Conservation (phyloP, 2,797 vertebrate species). For the Iguana delicatissima region DNA sequence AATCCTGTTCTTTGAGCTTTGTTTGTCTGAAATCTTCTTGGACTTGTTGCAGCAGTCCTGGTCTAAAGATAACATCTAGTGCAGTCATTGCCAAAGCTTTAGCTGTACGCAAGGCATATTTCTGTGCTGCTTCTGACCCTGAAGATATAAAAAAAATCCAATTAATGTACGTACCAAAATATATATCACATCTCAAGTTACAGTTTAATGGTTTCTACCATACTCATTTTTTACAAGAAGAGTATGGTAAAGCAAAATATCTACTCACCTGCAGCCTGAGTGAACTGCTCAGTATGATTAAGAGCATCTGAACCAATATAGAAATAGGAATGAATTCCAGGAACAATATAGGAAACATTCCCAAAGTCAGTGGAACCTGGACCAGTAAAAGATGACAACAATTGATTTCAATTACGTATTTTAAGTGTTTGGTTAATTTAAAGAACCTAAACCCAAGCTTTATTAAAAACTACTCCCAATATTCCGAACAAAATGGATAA, state of each 20-base stretch:
- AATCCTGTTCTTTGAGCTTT: conserved; percentile 78
- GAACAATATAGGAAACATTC: conserved; percentile 86
- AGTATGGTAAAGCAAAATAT: background rate
- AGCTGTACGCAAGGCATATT: conserved; percentile 86
- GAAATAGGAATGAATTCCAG: conserved; percentile 91
- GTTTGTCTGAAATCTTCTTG: conserved; percentile 82
- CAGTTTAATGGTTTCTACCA: background rate
- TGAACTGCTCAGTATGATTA: conserved; percentile 90
- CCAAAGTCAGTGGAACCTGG: conserved; percentile 92
- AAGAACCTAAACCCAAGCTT: no score
- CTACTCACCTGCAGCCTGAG: conserved; percentile 85
- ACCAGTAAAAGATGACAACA: background rate
- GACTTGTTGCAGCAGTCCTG: conserved; percentile 80
- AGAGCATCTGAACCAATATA: conserved; percentile 86
- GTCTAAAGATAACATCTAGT: conserved; percentile 87
- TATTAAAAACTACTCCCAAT: background rate
- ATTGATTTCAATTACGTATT: background rate
- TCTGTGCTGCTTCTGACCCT: conserved; percentile 89
- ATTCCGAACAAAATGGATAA: background rate
- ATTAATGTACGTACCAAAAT: background rate
- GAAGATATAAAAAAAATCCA: conserved; percentile 22
- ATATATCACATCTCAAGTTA: background rate
- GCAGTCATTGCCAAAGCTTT: conserved; percentile 92
- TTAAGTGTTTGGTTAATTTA: background rate
- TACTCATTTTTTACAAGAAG: background rate